Evolutionary conservation across 2,113 vertebrate species (phyloP).

Genomic region (Myrmecophaga tridactyla): DNA sequence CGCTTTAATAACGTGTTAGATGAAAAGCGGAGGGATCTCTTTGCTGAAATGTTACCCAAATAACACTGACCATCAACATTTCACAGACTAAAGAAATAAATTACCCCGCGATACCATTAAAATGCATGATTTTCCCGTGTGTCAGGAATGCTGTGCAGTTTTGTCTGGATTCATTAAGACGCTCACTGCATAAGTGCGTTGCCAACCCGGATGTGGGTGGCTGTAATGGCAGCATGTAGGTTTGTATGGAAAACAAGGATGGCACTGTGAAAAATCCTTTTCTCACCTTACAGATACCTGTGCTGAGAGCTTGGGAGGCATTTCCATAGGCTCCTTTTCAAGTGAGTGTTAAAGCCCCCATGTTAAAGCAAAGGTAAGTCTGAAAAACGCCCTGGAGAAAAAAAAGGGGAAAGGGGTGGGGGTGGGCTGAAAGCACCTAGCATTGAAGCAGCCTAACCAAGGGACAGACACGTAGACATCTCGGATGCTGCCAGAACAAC

Average conservation of each 20-base stretch:
- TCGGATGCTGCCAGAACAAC: constrained; percentile 84
- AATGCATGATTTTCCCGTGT: constrained; percentile 74
- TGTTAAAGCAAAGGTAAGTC: constrained; percentile 81
- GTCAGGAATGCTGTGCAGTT: constrained; percentile 73
- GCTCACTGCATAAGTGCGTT: constrained; percentile 79
- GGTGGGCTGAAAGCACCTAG: constrained; percentile 80
- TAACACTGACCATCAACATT: constrained; percentile 62
- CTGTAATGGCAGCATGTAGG: constrained; percentile 86
- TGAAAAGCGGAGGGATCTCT: constrained; percentile 47
- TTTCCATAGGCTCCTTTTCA: constrained; percentile 77
- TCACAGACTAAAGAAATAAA: constrained; percentile 62
- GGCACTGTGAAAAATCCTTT: constrained; percentile 85
- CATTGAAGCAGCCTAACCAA: constrained; percentile 80
- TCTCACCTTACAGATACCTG: constrained; percentile 82
- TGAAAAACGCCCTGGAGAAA: constrained; percentile 72
- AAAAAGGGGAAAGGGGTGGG: constrained; percentile 61
- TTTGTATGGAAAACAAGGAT: constrained; percentile 90
- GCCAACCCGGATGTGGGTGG: constrained; percentile 86
- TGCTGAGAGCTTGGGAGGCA: constrained; percentile 74
- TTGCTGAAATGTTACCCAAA: constrained; percentile 50
- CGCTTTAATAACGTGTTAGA: constrained; percentile 27
- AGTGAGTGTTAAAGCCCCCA: constrained; percentile 70
- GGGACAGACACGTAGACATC: constrained; percentile 87
- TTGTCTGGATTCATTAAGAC: constrained; percentile 85
- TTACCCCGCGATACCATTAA: constrained; percentile 75